Percentiles rank a stretch among this genome's conserved stretches.
phyloP scores from a whole-genome alignment of 2,888 invertebrate genomes.

The Stenichneumon culpator region DNA sequence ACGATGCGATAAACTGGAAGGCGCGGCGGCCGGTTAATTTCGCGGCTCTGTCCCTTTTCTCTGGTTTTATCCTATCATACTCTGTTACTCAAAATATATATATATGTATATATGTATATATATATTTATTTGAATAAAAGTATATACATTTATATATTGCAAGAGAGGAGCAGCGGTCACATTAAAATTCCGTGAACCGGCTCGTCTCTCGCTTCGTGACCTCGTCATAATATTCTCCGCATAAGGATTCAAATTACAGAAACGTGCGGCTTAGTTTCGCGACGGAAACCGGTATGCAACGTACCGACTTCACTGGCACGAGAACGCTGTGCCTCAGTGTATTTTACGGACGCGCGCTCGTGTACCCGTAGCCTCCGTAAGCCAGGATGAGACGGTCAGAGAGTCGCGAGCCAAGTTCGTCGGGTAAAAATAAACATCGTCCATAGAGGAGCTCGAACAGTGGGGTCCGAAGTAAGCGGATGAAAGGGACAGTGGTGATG shows the following conservation, averaged over 20 bases:
- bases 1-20: slow-evolving; percentile 32
- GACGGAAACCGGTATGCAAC: slow-evolving; percentile 26
- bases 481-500: background rate
- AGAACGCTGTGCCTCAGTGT: slow-evolving; percentile 1
- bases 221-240: slow-evolving; percentile 37
- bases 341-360: background rate
- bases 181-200: slow-evolving; percentile 32
- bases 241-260: slow-evolving; percentile 53
- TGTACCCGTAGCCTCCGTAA: background rate
- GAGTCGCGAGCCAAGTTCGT: slow-evolving; percentile 21
- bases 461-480: background rate
- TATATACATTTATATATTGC: background rate
- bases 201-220: slow-evolving; percentile 46
- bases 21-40: slow-evolving; percentile 22
- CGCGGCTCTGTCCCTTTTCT: slow-evolving; percentile 1
- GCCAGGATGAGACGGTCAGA: slow-evolving; percentile 2
- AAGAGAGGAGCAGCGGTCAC: slow-evolving; percentile 2
- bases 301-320: slow-evolving; percentile 16
- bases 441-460: background rate
- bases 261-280: slow-evolving; percentile 42
- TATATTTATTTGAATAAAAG: background rate
- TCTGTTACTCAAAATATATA: background rate
- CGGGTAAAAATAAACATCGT: slow-evolving; percentile 34
- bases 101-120: background rate
- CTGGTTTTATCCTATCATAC: background rate